Conservation (phyloP, 2,797 vertebrate genomes). For the Phrynocephalus guinanensis region DNA sequence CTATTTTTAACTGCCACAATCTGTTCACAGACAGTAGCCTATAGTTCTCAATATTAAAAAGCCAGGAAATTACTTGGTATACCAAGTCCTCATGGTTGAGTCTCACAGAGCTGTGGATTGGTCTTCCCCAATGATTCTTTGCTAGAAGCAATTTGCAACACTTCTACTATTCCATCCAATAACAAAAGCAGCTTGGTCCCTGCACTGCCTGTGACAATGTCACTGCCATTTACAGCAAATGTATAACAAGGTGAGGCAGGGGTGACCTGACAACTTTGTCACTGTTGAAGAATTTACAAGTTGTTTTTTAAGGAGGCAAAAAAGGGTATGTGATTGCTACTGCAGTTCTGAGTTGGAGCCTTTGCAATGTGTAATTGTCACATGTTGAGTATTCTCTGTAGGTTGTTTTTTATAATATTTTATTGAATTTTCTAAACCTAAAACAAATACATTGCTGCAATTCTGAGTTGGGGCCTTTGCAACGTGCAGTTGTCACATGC, state of each 20-base stretch:
- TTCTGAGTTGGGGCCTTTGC: slow-evolving; percentile 29
- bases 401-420: too few relatives aligned
- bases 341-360: neutral
- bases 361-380: slow-evolving; percentile 19
- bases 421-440: too few relatives aligned
- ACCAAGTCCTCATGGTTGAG: neutral
- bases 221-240: slow-evolving; percentile 3
- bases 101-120: slow-evolving; percentile 13
- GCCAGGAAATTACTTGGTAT: neutral
- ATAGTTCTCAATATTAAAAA: neutral
- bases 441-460: neutral
- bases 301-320: neutral
- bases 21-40: neutral
- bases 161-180: slow-evolving; percentile 1
- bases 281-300: slow-evolving; percentile 10
- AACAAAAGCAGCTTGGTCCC: slow-evolving; percentile 16
- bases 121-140: slow-evolving; percentile 4
- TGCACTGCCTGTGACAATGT: neutral
- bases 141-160: neutral
- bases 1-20: neutral
- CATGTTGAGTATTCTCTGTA: slow-evolving; percentile 22
- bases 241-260: neutral
- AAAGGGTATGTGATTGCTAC: slow-evolving; percentile 9
- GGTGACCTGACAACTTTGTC: slow-evolving; percentile 18
- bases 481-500: slow-evolving; percentile 9